Conservation (phyloP, 2,797 vertebrate species). For the Halcyon leucocephala region DNA sequence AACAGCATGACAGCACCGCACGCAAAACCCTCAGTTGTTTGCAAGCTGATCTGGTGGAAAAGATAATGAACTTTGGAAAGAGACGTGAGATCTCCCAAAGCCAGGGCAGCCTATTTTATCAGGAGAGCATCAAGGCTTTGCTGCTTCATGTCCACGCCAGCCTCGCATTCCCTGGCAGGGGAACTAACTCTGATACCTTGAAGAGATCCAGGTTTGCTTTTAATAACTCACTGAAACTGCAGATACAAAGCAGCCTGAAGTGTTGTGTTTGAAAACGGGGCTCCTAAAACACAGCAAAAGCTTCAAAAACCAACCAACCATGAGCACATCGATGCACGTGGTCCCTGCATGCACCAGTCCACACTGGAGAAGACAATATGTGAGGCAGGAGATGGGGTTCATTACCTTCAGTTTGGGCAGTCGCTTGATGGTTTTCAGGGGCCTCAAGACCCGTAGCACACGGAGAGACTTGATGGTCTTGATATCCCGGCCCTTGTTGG, state of each 20-base stretch:
- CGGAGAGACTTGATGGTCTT: slow-evolving; percentile 99
- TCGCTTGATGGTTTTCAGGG: slow-evolving; percentile 97
- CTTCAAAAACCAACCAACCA: neutral
- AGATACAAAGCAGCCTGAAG: neutral
- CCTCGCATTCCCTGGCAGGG: neutral
- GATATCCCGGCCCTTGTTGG: slow-evolving; percentile 96
- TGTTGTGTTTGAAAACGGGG: rapidly evolving
- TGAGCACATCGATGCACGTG: rapidly evolving
- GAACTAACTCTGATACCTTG: neutral
- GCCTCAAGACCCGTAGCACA: slow-evolving; percentile 93
- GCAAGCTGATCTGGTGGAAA: neutral
- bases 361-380: neutral
- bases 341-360: neutral
- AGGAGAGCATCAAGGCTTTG: neutral
- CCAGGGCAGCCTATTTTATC: neutral
- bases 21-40: neutral
- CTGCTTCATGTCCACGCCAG: neutral
- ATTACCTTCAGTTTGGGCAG: slow-evolving; percentile 96
- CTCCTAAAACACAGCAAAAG: neutral
- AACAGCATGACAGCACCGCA: neutral
- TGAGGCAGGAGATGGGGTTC: neutral
- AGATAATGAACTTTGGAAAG: neutral
- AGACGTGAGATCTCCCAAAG: neutral
- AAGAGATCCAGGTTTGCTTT: neutral
- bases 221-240: neutral